Conservation (phyloP, 2,113 vertebrate species). For the Typhlomys cinereus region DNA sequence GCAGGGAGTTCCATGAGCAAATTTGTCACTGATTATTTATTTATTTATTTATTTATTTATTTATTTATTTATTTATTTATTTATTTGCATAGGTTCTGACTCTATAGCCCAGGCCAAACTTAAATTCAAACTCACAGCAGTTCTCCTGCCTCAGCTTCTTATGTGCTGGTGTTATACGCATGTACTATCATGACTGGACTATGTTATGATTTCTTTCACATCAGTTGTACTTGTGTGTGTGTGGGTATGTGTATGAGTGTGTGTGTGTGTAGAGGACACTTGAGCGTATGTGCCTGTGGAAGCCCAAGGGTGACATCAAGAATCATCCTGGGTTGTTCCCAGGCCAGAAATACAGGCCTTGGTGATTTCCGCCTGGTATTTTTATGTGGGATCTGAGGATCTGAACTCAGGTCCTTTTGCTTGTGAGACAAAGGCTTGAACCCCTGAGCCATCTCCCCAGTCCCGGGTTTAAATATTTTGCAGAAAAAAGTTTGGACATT, state of each 20-base stretch:
- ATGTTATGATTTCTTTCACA: neutral
- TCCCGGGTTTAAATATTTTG: too few species aligned
- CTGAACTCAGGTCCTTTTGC: neutral
- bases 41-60: too few species aligned
- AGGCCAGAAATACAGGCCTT: neutral
- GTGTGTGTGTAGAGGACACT: too few species aligned
- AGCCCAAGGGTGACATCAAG: neutral
- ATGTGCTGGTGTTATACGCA: too few species aligned
- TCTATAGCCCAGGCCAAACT: neutral
- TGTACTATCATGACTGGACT: neutral
- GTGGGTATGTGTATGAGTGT: neutral
- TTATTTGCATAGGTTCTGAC: neutral
- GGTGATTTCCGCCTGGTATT: neutral
- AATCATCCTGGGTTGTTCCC: neutral
- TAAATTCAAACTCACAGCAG: neutral
- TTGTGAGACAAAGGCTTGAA: too few species aligned
- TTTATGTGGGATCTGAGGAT: neutral
- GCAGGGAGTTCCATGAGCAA: neutral
- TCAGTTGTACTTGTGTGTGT: neutral
- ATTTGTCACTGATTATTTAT: neutral
- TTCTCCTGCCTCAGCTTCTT: neutral
- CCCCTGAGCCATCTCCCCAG: neutral
- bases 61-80: neutral
- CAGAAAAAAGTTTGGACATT: too few species aligned
- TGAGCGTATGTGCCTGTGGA: neutral